Conservation (phyloP, 2,797 vertebrate species). For the Coreius guichenoti region DNA sequence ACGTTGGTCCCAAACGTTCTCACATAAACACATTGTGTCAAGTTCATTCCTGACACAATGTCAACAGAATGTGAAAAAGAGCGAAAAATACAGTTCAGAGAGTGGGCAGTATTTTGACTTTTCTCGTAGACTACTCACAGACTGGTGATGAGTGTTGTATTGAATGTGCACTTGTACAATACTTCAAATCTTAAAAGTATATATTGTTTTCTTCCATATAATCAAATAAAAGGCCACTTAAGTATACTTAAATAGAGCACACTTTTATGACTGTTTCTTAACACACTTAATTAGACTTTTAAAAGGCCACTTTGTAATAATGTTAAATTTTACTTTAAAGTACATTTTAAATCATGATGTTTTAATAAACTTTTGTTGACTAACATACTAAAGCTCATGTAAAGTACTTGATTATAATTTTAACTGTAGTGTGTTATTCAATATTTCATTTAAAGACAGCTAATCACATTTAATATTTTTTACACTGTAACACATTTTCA, state of each 20-base stretch:
- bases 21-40: conserved; percentile 12
- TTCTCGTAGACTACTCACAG: background rate
- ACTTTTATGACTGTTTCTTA: background rate
- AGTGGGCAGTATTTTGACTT: conserved; percentile 10
- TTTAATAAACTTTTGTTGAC: no score
- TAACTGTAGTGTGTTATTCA: no score
- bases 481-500: background rate
- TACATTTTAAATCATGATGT: no score
- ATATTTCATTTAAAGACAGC: background rate
- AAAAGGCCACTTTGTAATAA: no score
- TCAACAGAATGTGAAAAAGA: conserved; percentile 23
- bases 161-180: background rate
- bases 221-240: background rate
- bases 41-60: conserved; percentile 10
- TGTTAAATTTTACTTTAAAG: no score
- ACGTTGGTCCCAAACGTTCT: background rate
- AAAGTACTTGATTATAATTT: no score
- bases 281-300: background rate
- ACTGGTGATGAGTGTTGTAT: background rate
- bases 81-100: background rate
- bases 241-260: background rate
- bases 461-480: background rate
- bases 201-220: background rate
- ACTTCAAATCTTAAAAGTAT: background rate
- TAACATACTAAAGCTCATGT: no score